Conservation (phyloP, 2,113 vertebrate species). For the Mastomys natalensis region DNA sequence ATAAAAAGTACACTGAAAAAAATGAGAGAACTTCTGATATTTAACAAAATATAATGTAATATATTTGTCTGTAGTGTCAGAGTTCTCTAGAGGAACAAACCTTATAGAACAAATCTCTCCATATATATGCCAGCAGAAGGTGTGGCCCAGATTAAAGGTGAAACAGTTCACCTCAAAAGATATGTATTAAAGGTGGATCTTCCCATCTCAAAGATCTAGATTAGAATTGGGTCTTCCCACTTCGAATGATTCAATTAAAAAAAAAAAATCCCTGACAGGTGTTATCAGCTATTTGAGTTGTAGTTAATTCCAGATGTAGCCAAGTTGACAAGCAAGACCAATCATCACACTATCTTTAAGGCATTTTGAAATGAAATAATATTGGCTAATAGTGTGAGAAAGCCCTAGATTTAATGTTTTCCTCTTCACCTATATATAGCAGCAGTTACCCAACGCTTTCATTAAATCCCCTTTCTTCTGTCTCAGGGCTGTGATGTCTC, state of each 20-base stretch:
- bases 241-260: background rate
- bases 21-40: background rate
- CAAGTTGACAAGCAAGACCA: background rate
- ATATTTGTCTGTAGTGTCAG: background rate
- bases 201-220: background rate
- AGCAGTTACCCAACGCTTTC: background rate
- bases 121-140: background rate
- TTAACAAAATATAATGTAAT: background rate
- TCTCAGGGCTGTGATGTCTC: background rate
- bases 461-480: background rate
- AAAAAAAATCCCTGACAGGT: background rate
- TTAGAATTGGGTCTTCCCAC: background rate
- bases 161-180: background rate
- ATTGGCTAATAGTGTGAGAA: background rate
- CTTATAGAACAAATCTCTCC: background rate
- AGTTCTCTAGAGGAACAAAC: background rate
- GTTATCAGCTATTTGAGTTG: background rate
- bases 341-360: background rate
- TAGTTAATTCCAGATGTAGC: background rate
- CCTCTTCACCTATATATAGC: rapidly evolving
- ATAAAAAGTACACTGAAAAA: background rate
- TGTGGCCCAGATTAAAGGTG: background rate
- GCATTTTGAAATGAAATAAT: background rate
- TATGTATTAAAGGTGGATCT: background rate
- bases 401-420: background rate